Base-by-base conservation (phyloP, 1,140 invertebrate species). In the Dendrolimus punctatus region DNA sequence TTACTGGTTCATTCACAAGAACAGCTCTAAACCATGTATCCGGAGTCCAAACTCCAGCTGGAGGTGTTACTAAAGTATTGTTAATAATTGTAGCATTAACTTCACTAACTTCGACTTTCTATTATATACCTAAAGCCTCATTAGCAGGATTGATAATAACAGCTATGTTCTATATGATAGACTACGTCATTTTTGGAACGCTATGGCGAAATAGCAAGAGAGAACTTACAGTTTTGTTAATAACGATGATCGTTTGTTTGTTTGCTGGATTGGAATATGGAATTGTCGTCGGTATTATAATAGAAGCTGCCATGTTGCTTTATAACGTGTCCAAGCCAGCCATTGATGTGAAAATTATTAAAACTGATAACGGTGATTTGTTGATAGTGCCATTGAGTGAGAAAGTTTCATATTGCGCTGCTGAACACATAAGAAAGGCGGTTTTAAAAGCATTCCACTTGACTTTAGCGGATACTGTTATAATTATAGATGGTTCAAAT, bases 21-120 rank as follows among this genome's bases (percentile, higher is more conserved):
- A 97, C 96, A 40, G 96, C 96, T 5, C 91, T 99, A 2, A 98
- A 98, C 77, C 92, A 96, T 70, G 93, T 95, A 37, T 96, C 95
- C 61, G 96, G 97, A 23, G 97, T 98, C 0, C 91, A 91, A 72
- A 97, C 96, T 8, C 91, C 94, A 8, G 90, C 95, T 55, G 95
- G 95, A 51, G 96, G 96, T 38, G 80, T 96, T 39, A 88, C 93
- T 39, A 94, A 67, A 47, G 69, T 72, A 9, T n/a, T 72, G 43
- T 55, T 86, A n/a, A 71, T 86, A 44, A 57, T 84, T 39, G 53
- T 80, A 9, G 71, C 80, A 7, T 55, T 86, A 37, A 81, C 74
- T 45, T 60, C 74, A 43, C 59, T 85, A 38, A 83, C 82, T 4
- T 75, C 76, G 8, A 79, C 80, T 5, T 85, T 85, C 55, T 84